A percentile compares a stretch with the other conserved stretches of the same genome.
Conservation (phyloP, 2,888 invertebrate species). For the Drosophila buzzatii region DNA sequence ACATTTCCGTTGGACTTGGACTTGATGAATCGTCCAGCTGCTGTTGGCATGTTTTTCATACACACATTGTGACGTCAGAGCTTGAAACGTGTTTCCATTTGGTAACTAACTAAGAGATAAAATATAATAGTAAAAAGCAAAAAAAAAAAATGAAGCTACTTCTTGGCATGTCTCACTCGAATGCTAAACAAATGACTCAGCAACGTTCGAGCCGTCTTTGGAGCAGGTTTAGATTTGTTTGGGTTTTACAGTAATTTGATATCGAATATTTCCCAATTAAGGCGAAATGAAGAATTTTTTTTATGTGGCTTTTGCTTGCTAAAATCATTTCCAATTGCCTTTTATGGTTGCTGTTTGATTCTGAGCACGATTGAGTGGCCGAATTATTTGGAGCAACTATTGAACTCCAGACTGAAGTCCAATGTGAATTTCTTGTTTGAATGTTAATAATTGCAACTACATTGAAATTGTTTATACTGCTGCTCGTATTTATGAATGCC, state of each 20-base stretch:
- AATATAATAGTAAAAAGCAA: conserved; percentile 1
- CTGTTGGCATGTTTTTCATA: conserved; percentile 15
- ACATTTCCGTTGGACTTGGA: conserved; percentile 23
- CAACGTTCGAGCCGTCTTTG: conserved; percentile 6
- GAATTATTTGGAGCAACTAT: not conserved
- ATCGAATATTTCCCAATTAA: conserved; percentile 39
- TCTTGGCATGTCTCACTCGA: conserved; percentile 23
- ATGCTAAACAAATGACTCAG: conserved; percentile 49
- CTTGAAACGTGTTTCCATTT: conserved; percentile 48
- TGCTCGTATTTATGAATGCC: not conserved
- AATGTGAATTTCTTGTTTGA: not conserved
- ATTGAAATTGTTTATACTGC: not conserved
- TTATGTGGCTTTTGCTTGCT: not conserved
- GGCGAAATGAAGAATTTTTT: conserved; percentile 28
- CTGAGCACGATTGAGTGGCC: not conserved
- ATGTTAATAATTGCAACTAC: not conserved
- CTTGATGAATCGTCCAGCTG: conserved; percentile 13
- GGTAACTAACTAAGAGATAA: conserved; percentile 8
- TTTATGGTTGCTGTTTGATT: not conserved
- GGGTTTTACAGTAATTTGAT: conserved; percentile 19
- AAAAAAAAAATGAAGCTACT: conserved; percentile 17
- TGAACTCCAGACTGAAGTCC: not conserved
- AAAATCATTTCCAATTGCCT: conserved; percentile 17
- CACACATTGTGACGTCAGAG: conserved; percentile 44
- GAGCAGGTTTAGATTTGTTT: conserved; percentile 40